Evolutionary conservation across 2,888 invertebrate genomes (phyloP), one percentile per base, ranked within the genome.

Genomic region (Drosophila histrio): DNA sequence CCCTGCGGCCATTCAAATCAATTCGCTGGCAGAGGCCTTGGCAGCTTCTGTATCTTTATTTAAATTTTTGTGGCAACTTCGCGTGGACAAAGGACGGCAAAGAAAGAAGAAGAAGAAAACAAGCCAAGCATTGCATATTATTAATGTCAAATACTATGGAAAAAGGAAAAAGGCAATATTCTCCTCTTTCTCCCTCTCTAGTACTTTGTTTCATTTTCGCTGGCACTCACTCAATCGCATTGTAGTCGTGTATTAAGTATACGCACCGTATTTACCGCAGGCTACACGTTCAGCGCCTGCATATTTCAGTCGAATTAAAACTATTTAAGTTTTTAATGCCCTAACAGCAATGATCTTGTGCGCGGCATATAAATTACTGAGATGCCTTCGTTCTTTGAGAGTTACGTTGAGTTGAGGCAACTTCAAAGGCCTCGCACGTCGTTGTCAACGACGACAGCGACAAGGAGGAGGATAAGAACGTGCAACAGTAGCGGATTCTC

Each of bases 251-350:
- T 13, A 67, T 64, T 59, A 61, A 61, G 77, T 67, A 73, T 63
- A 75, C 72, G 79, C 78, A 64, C 47, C 66, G 39, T 21, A 52
- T 11, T 26, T 26, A 38, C 39, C 60, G 53, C 61, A 52, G 32
- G 36, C 36, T 62, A 54, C 66, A 62, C 59, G 60, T 64, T 46
- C n/a, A 28, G 26, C 21, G 50, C 32, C 70, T 70, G 80, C 84
- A 77, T 83, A 86, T 85, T 86, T 82, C 36, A 58, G 74, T 54
- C 73, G 86, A 72, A 83, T 87, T 85, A 85, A 87, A 85, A 87
- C 87, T 87, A 87, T 85, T 87, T 87, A 87, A 86, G 85, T 85
- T 86, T 85, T 86, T 86, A 86, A 86, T 87, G 83, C 87, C 72
- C 60, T 67, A 85, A 85, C 81, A 85, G 81, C 60, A 81, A 74